Evolutionary conservation across 2,113 vertebrate species (phyloP).

Genomic region (Fregata magnificens): DNA sequence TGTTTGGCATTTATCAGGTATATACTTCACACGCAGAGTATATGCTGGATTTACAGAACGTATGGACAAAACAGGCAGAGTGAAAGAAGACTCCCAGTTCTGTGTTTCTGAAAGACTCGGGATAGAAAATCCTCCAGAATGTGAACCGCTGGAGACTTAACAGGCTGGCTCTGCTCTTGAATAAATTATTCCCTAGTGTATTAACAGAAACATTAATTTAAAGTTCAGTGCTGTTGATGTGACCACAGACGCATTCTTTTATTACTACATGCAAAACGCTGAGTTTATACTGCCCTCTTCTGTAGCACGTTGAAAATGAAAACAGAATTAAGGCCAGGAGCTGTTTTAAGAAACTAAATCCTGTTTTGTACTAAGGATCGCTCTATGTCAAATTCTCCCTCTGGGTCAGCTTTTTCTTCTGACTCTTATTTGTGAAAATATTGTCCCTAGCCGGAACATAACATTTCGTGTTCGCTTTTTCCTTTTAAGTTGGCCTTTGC

Average conservation of each 20-base stretch:
- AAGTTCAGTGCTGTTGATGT: not conserved
- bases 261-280: not conserved
- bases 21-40: not conserved
- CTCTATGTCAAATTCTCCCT: not conserved
- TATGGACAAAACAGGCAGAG: not conserved
- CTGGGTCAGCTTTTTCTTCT: not conserved
- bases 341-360: not conserved
- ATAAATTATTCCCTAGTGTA: not conserved
- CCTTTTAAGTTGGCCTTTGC: constrained; percentile 26
- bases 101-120: not conserved
- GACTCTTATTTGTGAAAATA: constrained; percentile 7
- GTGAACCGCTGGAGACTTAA: not conserved
- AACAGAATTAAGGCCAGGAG: not conserved
- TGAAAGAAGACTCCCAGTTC: not conserved
- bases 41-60: not conserved
- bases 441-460: not conserved
- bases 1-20: not conserved
- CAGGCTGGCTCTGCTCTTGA: not conserved
- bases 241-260: not conserved
- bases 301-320: not conserved
- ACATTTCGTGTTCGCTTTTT: not conserved
- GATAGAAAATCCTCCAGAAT: not conserved
- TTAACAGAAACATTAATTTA: not conserved
- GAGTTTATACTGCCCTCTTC: constrained; percentile 53
- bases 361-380: not conserved